A percentile compares a stretch with the other conserved stretches of the same genome.
These are phyloP conservation scores for Caenorhabditis remanei DNA, from an alignment of 1,140 invertebrate genomes.

Conservation along the genomic window DNA sequence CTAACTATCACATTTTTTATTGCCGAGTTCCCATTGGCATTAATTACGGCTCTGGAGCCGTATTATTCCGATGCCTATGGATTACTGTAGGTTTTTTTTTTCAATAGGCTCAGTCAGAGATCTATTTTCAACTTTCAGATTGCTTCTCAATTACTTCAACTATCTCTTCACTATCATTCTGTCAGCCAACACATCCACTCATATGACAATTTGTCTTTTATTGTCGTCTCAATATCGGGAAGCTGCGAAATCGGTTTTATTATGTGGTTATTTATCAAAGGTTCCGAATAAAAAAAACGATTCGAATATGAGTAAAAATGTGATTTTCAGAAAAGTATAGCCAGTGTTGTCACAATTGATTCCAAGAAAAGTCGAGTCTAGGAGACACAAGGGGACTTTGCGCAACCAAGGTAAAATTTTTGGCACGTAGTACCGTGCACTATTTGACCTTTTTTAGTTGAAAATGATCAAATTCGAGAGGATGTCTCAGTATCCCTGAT, in stretches of 20 bases:
- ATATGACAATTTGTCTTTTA: slow-evolving; percentile 4
- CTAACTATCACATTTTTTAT: slow-evolving; percentile 30
- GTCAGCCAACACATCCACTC: not conserved
- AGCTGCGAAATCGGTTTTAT: not conserved
- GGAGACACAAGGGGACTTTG: too few relatives aligned
- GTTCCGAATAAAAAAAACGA: not conserved
- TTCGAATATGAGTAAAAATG: not conserved
- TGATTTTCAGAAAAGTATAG: not conserved
- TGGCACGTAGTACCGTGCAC: too few relatives aligned
- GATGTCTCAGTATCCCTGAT: too few relatives aligned
- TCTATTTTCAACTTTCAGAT: not conserved
- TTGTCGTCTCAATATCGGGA: slow-evolving; percentile 20
- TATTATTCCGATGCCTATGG: not conserved
- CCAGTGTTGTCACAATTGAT: not conserved
- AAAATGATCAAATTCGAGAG: too few relatives aligned
- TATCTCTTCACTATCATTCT: not conserved
- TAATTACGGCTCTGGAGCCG: not conserved
- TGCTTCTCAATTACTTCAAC: not conserved
- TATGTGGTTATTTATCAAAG: not conserved
- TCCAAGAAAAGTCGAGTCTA: too few relatives aligned
- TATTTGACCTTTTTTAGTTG: too few relatives aligned
- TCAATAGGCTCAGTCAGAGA: not conserved
- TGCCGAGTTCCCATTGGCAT: not conserved
- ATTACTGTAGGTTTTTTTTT: not conserved
- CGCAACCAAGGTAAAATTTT: too few relatives aligned